These are phyloP conservation scores for Chrysochloris asiatica DNA, from an alignment of 2,113 vertebrate species.

Conservation along the genomic window DNA sequence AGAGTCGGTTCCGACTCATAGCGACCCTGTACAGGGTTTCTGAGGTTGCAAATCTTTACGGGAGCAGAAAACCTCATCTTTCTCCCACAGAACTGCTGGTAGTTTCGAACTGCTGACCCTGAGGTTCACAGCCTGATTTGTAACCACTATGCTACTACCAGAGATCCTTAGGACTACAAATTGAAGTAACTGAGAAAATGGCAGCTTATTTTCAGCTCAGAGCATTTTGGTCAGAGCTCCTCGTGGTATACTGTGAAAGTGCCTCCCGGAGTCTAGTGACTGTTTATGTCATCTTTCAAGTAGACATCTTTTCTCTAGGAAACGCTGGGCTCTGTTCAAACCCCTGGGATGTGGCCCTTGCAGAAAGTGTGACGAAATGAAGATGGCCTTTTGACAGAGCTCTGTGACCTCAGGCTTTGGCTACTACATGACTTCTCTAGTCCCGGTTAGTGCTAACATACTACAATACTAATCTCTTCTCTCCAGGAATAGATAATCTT, in stretches of 20 bases:
- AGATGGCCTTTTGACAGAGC: background rate
- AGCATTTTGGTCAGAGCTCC: background rate
- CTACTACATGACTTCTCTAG: background rate
- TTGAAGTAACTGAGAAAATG: background rate
- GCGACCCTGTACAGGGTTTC: too few relatives aligned
- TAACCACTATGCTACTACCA: too few relatives aligned
- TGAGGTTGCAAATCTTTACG: too few relatives aligned
- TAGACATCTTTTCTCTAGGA: background rate
- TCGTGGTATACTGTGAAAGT: background rate
- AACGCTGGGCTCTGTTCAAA: background rate
- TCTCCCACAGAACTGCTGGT: too few relatives aligned
- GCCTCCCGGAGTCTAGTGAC: background rate
- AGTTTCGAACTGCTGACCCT: too few relatives aligned
- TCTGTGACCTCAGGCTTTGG: background rate
- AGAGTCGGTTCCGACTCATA: too few relatives aligned
- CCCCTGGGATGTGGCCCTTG: background rate
- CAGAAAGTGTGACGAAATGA: background rate
- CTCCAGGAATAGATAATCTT: background rate
- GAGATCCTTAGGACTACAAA: background rate
- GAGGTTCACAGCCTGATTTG: too few relatives aligned
- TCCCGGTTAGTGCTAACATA: background rate
- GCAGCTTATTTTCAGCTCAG: background rate
- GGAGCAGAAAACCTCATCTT: too few relatives aligned
- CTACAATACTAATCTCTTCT: conserved; percentile 3
- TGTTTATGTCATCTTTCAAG: background rate